These are phyloP conservation scores for Corythucha ciliata DNA, from an alignment of 2,888 invertebrate species.

Conservation along the genomic window DNA sequence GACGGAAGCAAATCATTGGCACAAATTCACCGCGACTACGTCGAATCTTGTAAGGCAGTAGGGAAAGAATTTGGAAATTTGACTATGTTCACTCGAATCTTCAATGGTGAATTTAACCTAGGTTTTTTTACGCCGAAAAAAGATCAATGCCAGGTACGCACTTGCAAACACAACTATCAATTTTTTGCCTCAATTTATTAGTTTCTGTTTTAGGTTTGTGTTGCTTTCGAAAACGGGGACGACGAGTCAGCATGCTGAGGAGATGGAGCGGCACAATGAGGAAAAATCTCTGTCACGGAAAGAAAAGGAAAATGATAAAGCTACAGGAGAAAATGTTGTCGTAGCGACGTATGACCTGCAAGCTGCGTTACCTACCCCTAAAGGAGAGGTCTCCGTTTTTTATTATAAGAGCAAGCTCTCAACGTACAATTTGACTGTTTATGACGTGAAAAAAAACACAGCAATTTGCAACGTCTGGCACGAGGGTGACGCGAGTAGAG, in stretches of 20 bases:
- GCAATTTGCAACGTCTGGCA: constrained; percentile 20
- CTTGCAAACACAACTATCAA: too few species aligned
- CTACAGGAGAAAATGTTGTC: not conserved
- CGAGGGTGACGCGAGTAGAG: constrained; percentile 16
- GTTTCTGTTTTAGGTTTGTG: too few species aligned
- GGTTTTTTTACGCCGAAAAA: constrained; percentile 10
- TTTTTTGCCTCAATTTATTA: too few species aligned
- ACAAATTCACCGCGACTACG: constrained; percentile 11
- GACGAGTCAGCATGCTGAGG: too few species aligned
- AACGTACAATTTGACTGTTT: constrained; percentile 17
- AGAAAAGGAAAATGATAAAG: constrained; percentile 7
- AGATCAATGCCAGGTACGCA: constrained; percentile 13
- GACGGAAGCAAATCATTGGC: constrained; percentile 11
- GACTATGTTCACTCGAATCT: not conserved
- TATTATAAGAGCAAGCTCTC: constrained; percentile 19
- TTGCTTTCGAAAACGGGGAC: too few species aligned
- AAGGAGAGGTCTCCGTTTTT: constrained; percentile 12
- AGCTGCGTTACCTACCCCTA: not conserved
- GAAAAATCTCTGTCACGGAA: not conserved
- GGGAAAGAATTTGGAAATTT: not conserved
- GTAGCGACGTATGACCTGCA: constrained; percentile 11
- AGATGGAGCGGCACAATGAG: too few species aligned
- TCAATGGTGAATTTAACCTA: constrained; percentile 14
- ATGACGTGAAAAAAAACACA: constrained; percentile 12
- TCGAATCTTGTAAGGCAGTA: not conserved